Conservation (phyloP, 2,888 invertebrate genomes). For the Protophormia terraenovae region DNA sequence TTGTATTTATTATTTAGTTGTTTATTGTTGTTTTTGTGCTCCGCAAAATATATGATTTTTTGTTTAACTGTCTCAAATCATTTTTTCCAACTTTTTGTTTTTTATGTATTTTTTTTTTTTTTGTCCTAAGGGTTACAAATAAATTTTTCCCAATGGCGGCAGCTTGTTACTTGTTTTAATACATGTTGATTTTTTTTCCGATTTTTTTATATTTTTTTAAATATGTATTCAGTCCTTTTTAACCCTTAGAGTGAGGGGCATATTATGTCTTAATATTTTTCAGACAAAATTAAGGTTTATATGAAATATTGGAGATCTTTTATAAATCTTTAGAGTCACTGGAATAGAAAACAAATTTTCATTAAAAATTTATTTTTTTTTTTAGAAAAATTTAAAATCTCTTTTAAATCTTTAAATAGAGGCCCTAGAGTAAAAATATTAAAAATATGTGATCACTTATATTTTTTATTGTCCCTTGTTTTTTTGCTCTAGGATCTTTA, state of each 20-base stretch:
- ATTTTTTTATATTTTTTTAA: neutral
- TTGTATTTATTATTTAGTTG: slow-evolving; percentile 34
- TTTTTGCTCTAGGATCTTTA: too few species aligned
- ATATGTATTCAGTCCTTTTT: neutral
- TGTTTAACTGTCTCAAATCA: neutral
- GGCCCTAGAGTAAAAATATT: too few species aligned
- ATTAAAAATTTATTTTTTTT: too few species aligned
- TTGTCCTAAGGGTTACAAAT: slow-evolving; percentile 39
- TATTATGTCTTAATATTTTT: neutral
- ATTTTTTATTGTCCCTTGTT: too few species aligned
- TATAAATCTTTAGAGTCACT: too few species aligned
- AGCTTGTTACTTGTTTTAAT: slow-evolving; percentile 18
- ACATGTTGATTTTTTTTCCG: neutral
- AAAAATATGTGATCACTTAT: too few species aligned
- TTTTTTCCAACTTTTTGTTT: neutral
- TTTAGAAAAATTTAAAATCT: too few species aligned
- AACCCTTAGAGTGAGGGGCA: slow-evolving; percentile 9
- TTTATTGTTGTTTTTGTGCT: neutral
- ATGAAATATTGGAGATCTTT: neutral
- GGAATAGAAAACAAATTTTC: too few species aligned
- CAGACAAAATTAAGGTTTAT: neutral
- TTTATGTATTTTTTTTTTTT: neutral
- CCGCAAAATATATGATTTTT: neutral
- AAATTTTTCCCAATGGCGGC: slow-evolving; percentile 39
- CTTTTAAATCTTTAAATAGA: too few species aligned